Base-by-base conservation (phyloP, 2,797 vertebrate genomes). In the Nannoperca australis region DNA sequence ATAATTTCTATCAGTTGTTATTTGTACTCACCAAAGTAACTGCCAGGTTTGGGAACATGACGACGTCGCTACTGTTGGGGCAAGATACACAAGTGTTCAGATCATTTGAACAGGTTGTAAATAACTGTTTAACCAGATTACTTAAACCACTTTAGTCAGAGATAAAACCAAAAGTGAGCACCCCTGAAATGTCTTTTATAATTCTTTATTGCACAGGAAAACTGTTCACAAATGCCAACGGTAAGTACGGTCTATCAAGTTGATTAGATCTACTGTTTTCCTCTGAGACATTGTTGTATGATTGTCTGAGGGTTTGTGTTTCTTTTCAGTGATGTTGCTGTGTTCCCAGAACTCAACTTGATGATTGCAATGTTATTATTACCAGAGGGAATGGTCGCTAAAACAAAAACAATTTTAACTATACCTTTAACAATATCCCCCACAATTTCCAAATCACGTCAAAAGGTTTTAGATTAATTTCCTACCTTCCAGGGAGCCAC, bases 101-200 rank as follows among this genome's bases (percentile, higher is more conserved):
- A 36, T 58, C 15, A 27, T 38, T 38, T 60, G 10, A 27, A 49
- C n/a, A 38, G 32, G n/a, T 50, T 51, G 24, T 42, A 32, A 5
- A 50, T 70, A 14, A 61, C 17, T 30, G n/a, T 71, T 40, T n/a
- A 40, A 38, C 22, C 18, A 34, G 40, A 69, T 36, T 47, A 47
- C 17, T 30, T 40, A 32, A 51, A 47, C 4, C 38, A 22, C 54
- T 30, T 42, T 18, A 13, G 34, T 27, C 22, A 24, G 22, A 61
- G 40, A 18, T 32, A 14, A 38, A 70, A 38, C 2, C n/a, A 38
- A 22, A 42, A 53, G 58, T 22, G 7, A 34, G 24, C 0, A 0
- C 14, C 36, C 36, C 36, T 22, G 47, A 72, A 72, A 53, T 36
- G 27, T 63, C 34, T 15, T 2, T n/a, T n/a, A 6, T 42, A 51